A percentile compares a stretch with the other conserved stretches of the same genome.
phyloP scores from a whole-genome alignment of 1,140 invertebrate species.

The Neoseiulus cucumeris region DNA sequence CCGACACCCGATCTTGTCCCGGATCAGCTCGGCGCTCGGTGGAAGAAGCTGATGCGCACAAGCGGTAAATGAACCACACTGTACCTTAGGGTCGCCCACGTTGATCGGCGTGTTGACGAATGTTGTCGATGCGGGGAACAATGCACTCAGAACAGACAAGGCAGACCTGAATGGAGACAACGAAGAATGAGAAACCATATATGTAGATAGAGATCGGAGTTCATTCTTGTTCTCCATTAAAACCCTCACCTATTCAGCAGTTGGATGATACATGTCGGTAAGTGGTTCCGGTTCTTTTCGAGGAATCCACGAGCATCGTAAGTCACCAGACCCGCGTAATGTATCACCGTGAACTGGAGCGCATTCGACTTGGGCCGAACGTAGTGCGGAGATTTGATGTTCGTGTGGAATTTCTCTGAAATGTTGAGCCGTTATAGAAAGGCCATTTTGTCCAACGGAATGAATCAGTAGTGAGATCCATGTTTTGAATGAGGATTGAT shows the following conservation, averaged over 20 bases:
- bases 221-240: not conserved
- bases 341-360: slow-evolving; percentile 47
- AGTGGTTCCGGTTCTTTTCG: slow-evolving; percentile 61
- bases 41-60: too few relatives aligned
- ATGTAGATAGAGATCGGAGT: too few relatives aligned
- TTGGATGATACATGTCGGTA: slow-evolving; percentile 55
- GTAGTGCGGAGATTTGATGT: slow-evolving; percentile 53
- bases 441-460: slow-evolving; percentile 15
- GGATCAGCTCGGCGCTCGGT: too few relatives aligned
- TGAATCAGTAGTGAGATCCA: not conserved
- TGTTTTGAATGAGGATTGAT: too few relatives aligned
- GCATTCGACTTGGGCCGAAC: slow-evolving; percentile 51
- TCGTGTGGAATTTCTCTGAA: slow-evolving; percentile 59
- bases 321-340: slow-evolving; percentile 52
- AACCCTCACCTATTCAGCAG: slow-evolving; percentile 40
- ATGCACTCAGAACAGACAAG: not conserved
- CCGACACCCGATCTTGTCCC: too few relatives aligned
- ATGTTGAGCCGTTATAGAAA: slow-evolving; percentile 12
- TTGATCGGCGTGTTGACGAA: slow-evolving; percentile 1
- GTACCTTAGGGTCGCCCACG: slow-evolving; percentile 4
- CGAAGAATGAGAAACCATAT: slow-evolving; percentile 11
- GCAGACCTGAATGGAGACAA: not conserved
- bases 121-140: not conserved
- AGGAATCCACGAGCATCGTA: slow-evolving; percentile 57
- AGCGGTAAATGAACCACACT: too few relatives aligned